These are phyloP conservation scores for Flexamia atlantica DNA, from an alignment of 2,888 invertebrate genomes.

Conservation along the genomic window DNA sequence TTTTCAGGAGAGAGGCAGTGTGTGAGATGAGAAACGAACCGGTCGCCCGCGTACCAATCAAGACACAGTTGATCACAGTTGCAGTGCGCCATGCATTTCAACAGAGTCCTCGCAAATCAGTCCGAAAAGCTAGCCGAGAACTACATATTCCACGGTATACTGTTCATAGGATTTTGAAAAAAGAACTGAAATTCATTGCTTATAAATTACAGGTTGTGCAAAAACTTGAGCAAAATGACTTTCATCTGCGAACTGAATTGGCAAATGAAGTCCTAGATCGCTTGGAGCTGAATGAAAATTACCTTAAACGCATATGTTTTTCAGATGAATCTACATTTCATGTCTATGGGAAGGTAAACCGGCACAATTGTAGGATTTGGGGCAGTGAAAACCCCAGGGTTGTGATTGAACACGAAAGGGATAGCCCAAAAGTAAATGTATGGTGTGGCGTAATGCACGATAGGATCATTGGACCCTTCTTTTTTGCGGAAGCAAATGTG, in stretches of 20 bases:
- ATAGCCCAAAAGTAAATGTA: conserved; percentile 28
- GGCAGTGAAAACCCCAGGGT: conserved; percentile 17
- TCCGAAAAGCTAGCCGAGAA: conserved; percentile 1
- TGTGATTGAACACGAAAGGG: background rate
- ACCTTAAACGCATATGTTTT: background rate
- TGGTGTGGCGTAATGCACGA: conserved; percentile 40
- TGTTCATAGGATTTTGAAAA: background rate
- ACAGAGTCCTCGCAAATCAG: background rate
- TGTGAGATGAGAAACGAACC: background rate
- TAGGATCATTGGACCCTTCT: conserved; percentile 34
- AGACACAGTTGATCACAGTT: background rate
- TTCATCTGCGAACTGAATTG: background rate
- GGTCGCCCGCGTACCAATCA: background rate
- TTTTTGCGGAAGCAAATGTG: conserved; percentile 18
- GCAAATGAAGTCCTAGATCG: background rate
- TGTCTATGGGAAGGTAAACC: background rate
- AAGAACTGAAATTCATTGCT: background rate
- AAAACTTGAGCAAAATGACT: background rate
- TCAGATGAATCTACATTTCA: conserved; percentile 6
- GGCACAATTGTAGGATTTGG: conserved; percentile 21
- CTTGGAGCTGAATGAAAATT: background rate
- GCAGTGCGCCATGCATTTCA: background rate
- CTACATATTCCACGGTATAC: background rate
- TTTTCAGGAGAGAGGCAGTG: background rate
- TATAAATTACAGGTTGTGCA: background rate